Percentiles rank a stretch among this genome's conserved stretches.
Evolutionary conservation across 2,797 vertebrate genomes (phyloP).

Genomic region (Sternotherus odoratus): DNA sequence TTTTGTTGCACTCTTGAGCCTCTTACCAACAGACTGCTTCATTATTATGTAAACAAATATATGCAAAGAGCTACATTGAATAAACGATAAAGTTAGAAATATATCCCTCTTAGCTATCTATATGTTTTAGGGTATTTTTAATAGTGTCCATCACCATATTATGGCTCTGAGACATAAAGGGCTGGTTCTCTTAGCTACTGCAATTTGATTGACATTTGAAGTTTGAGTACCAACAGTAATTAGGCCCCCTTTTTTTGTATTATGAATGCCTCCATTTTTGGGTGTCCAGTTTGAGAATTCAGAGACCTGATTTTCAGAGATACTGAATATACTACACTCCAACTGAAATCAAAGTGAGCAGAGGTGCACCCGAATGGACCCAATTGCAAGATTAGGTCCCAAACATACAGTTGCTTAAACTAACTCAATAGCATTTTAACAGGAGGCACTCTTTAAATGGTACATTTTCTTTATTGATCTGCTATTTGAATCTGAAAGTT

Average conservation of each 20-base stretch:
- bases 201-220: neutral
- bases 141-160: neutral
- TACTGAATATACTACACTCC: neutral
- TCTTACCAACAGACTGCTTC: neutral
- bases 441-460: neutral
- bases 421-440: neutral
- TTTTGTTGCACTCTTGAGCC: neutral
- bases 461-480: neutral
- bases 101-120: neutral
- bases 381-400: neutral
- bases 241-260: neutral
- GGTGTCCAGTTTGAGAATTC: neutral
- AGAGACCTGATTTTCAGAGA: neutral
- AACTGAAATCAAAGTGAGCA: neutral
- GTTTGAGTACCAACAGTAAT: neutral
- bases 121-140: neutral
- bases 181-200: neutral
- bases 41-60: neutral
- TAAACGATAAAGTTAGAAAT: neutral
- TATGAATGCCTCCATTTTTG: neutral
- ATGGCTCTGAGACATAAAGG: neutral
- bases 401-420: conserved; percentile 3
- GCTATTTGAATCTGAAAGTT: conserved; percentile 1
- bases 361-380: neutral
- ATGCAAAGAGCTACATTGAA: neutral